Evolutionary conservation across 2,888 invertebrate genomes (phyloP).

Genomic region (Nasonia oneida): DNA sequence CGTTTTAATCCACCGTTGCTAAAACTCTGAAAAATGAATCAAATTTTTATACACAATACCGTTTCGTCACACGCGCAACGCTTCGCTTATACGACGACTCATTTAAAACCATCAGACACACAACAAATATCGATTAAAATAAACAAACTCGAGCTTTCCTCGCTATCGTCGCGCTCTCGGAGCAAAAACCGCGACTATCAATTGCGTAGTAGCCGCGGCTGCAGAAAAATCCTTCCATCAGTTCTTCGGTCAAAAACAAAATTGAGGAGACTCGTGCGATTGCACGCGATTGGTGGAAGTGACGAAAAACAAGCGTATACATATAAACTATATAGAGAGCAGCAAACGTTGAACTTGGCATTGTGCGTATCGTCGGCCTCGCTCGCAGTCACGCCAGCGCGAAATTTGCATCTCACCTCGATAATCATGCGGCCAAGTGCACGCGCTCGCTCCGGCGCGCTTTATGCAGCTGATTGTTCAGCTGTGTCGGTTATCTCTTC

Average conservation of each 20-base stretch:
- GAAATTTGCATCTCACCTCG: slow-evolving; percentile 40
- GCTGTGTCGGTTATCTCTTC: not conserved
- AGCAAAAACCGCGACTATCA: not conserved
- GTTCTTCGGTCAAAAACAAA: not conserved
- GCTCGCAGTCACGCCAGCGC: slow-evolving; percentile 17
- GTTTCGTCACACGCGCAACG: not conserved
- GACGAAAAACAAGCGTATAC: not conserved
- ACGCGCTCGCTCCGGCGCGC: not conserved
- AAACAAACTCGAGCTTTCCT: slow-evolving; percentile 8
- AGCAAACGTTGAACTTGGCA: slow-evolving; percentile 41
- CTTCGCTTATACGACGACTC: not conserved
- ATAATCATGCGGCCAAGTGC: not conserved
- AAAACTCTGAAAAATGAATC: not conserved
- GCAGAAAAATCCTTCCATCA: not conserved
- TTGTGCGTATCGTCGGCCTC: slow-evolving; percentile 2
- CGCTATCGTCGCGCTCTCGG: not conserved
- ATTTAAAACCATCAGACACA: not conserved
- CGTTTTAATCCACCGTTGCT: not conserved
- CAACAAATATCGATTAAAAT: not conserved
- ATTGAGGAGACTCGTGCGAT: not conserved
- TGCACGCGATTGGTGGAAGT: not conserved
- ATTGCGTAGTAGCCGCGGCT: no score
- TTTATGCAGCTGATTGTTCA: not conserved
- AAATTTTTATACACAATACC: not conserved
- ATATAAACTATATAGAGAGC: no score